These are phyloP conservation scores for Heliconius hermathena DNA, from an alignment of 1,140 invertebrate species.

Conservation along the genomic window DNA sequence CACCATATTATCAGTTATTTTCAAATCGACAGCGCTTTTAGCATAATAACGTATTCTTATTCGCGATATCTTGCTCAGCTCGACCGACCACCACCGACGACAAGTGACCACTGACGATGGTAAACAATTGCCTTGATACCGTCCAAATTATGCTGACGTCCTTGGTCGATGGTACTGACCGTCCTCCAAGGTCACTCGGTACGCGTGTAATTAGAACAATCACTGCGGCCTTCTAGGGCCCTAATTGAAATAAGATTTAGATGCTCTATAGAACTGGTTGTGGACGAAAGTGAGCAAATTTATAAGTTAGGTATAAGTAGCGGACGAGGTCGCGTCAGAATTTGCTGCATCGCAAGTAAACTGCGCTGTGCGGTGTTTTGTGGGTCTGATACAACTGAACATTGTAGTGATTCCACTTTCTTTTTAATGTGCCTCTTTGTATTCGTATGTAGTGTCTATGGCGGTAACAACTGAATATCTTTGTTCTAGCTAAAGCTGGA, in stretches of 20 bases:
- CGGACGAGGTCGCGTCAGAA: constrained; percentile 70
- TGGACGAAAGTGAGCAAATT: background rate
- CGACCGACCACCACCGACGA: constrained; percentile 40
- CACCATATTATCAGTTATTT: constrained; percentile 61
- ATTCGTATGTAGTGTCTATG: constrained; percentile 11
- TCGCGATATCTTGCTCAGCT: constrained; percentile 66
- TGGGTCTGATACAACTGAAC: constrained; percentile 58
- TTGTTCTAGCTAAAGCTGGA: background rate
- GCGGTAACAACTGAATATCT: background rate
- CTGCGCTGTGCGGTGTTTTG: constrained; percentile 76
- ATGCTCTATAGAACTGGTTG: background rate
- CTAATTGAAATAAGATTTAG: background rate
- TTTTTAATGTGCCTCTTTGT: constrained; percentile 14
- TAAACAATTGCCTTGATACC: constrained; percentile 57
- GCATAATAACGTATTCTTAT: constrained; percentile 65
- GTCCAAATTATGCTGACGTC: constrained; percentile 62
- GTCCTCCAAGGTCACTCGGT: constrained; percentile 62
- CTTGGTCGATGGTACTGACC: constrained; percentile 70
- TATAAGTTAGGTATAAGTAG: constrained; percentile 40
- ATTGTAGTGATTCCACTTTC: constrained; percentile 29
- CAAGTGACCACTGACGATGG: constrained; percentile 60
- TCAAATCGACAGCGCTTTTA: constrained; percentile 69
- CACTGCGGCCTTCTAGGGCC: constrained; percentile 47
- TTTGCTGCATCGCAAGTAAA: constrained; percentile 75
- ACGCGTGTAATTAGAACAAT: constrained; percentile 63